Percentiles rank a stretch among this genome's conserved stretches.
These are phyloP conservation scores for Amiota communis DNA, from an alignment of 2,888 invertebrate genomes.

Conservation along the genomic window DNA sequence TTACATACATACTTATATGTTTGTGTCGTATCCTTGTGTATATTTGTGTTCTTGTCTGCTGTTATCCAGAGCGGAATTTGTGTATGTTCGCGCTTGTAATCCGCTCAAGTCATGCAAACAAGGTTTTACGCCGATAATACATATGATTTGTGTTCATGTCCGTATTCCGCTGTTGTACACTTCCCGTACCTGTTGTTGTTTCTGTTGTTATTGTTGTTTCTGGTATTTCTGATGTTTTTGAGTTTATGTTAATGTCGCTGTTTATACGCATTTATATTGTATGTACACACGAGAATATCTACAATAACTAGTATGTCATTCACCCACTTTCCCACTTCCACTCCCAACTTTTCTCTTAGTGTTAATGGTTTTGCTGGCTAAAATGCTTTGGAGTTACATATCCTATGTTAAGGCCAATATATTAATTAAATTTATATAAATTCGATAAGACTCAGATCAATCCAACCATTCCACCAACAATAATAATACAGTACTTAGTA, in stretches of 20 bases:
- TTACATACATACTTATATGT: not conserved
- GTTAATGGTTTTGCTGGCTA: too few relatives aligned
- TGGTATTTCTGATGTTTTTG: not conserved
- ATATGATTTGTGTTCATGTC: conserved; percentile 28
- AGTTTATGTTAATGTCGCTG: conserved; percentile 25
- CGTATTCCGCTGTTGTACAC: not conserved
- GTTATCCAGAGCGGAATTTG: conserved; percentile 24
- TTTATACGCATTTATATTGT: not conserved
- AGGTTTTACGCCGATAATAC: conserved; percentile 27
- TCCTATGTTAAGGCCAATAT: too few relatives aligned
- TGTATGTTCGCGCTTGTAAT: conserved; percentile 31
- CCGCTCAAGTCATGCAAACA: conserved; percentile 30
- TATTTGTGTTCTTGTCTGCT: conserved; percentile 1
- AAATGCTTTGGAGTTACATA: too few relatives aligned
- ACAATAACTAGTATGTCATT: too few relatives aligned
- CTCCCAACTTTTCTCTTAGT: too few relatives aligned
- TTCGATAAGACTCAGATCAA: too few relatives aligned
- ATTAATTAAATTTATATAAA: too few relatives aligned
- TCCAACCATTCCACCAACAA: too few relatives aligned
- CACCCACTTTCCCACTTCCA: too few relatives aligned
- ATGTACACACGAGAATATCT: too few relatives aligned
- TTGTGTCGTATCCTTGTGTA: not conserved
- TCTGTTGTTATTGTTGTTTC: conserved; percentile 10
- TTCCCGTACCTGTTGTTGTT: not conserved
- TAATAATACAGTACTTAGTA: too few relatives aligned